phyloP scores from a whole-genome alignment of 2,888 invertebrate genomes.

The Melieria picta region DNA sequence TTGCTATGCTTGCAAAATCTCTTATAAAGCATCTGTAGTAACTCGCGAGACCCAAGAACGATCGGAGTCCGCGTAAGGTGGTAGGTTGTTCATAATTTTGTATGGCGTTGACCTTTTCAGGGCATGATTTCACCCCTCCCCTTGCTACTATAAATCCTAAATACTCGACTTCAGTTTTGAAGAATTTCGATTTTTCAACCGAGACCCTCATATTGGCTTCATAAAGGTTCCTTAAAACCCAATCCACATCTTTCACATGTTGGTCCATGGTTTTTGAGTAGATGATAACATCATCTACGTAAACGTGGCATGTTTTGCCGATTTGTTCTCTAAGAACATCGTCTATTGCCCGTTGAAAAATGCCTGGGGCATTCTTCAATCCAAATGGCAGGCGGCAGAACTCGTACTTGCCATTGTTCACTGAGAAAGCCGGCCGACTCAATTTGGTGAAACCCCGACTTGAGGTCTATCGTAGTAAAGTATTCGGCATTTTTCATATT shows the following conservation, averaged over 20 bases:
- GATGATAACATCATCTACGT: slow-evolving; percentile 21
- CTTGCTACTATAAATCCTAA: slow-evolving; percentile 5
- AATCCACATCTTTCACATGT: slow-evolving; percentile 4
- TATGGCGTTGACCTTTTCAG: slow-evolving; percentile 7
- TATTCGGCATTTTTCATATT: slow-evolving; percentile 34
- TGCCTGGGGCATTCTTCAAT: slow-evolving; percentile 23
- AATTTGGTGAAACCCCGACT: slow-evolving; percentile 41
- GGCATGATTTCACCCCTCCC: slow-evolving; percentile 3
- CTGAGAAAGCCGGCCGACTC: slow-evolving; percentile 28
- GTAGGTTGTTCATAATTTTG: slow-evolving; percentile 5
- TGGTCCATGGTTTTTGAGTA: slow-evolving; percentile 6
- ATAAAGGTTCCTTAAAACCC: background rate
- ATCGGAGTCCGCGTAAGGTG: background rate
- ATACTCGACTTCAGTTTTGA: slow-evolving; percentile 12
- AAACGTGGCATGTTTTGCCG: slow-evolving; percentile 26
- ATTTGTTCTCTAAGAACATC: slow-evolving; percentile 29
- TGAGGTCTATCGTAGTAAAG: slow-evolving; percentile 40
- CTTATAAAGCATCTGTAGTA: slow-evolving; percentile 8
- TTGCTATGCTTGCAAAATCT: slow-evolving; percentile 2
- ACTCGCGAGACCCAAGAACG: background rate
- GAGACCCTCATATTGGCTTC: slow-evolving; percentile 16
- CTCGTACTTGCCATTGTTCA: slow-evolving; percentile 3
- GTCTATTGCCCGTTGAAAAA: slow-evolving; percentile 31
- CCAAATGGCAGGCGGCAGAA: slow-evolving; percentile 1
- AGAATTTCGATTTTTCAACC: slow-evolving; percentile 7